A percentile compares a stretch with the other conserved stretches of the same genome.
Conservation (phyloP, 1,140 invertebrate genomes). For the Paralvinella palmiformis region DNA sequence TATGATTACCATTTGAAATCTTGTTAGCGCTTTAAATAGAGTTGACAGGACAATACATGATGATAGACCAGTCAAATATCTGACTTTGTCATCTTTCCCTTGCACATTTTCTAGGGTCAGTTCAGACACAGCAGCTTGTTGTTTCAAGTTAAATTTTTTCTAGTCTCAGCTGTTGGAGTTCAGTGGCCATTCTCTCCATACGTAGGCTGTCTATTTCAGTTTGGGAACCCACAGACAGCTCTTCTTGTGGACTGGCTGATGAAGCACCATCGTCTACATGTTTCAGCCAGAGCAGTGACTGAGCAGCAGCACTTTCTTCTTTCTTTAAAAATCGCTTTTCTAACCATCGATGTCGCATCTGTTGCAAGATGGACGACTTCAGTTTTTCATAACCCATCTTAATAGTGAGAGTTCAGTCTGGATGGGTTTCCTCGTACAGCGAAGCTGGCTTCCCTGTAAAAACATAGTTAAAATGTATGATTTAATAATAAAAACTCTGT, state of each 20-base stretch:
- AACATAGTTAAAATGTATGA: neutral
- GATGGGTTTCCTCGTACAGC: neutral
- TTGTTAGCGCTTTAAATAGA: neutral
- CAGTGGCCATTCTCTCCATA: neutral
- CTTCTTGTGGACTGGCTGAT: neutral
- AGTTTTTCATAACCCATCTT: neutral
- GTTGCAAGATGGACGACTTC: neutral
- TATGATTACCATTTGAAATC: neutral
- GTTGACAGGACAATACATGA: neutral
- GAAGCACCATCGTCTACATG: neutral
- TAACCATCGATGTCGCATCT: neutral
- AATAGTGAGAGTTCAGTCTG: neutral
- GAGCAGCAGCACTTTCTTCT: neutral
- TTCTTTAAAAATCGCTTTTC: neutral
- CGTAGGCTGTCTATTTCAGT: neutral
- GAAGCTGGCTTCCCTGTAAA: neutral
- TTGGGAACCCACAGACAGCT: neutral
- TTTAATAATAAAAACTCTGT: neutral
- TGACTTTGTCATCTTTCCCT: neutral
- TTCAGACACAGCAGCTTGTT: conserved; percentile 4
- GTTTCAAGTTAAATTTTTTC: conserved; percentile 2
- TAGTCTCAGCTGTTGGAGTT: neutral
- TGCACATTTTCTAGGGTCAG: neutral
- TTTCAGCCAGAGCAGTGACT: neutral
- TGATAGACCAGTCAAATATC: conserved; percentile 2